Percentiles rank a stretch among this genome's conserved stretches.
These are phyloP conservation scores for Delphinapterus leucas DNA, from an alignment of 2,113 vertebrate species.

Conservation along the genomic window DNA sequence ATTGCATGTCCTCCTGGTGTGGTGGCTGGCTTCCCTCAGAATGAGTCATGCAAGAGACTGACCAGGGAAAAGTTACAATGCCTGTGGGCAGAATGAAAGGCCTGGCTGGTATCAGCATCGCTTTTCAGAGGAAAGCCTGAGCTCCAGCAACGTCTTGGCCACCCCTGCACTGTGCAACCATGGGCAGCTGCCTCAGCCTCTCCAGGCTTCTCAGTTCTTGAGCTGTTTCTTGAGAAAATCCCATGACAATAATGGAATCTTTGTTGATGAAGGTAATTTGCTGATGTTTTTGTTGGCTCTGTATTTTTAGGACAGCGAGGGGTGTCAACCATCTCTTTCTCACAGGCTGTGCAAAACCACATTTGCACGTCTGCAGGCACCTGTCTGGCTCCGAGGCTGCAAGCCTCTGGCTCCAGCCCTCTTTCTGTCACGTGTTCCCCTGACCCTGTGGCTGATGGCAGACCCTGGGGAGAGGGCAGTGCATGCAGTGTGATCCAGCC, in stretches of 20 bases:
- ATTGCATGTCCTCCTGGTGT: neutral
- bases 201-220: neutral
- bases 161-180: neutral
- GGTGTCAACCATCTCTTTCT: neutral
- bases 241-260: neutral
- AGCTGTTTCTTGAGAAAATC: neutral
- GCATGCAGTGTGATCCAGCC: neutral
- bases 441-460: neutral
- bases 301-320: neutral
- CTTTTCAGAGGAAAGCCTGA: neutral
- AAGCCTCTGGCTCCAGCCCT: neutral
- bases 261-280: neutral
- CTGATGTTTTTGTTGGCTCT: neutral
- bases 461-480: rapidly evolving
- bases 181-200: neutral
- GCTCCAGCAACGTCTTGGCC: rapidly evolving
- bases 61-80: neutral
- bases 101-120: neutral
- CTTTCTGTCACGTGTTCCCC: neutral
- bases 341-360: neutral
- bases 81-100: neutral
- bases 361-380: neutral
- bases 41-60: neutral
- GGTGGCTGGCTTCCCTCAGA: neutral
- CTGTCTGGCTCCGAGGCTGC: neutral